Percentiles rank a stretch among this genome's conserved stretches.
phyloP scores from a whole-genome alignment of 2,797 vertebrate genomes.

The Podargus strigoides region DNA sequence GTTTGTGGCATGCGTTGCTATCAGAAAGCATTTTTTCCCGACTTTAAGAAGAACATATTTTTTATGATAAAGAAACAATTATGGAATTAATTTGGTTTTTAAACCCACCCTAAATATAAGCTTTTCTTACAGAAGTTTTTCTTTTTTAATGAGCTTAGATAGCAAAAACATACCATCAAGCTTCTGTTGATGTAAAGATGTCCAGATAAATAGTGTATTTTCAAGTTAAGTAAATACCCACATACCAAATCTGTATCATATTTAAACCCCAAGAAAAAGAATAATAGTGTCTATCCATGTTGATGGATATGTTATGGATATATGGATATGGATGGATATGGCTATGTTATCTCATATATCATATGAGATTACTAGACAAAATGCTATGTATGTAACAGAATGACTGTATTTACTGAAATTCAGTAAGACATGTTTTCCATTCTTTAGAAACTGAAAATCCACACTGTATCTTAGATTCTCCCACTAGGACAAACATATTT shows the following conservation, averaged over 20 bases:
- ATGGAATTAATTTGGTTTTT: not conserved
- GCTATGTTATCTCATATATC: too few relatives aligned
- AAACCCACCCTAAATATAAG: not conserved
- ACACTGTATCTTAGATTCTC: not conserved
- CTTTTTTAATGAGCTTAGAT: not conserved
- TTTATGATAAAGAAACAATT: not conserved
- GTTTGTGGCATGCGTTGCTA: not conserved
- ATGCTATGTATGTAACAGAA: not conserved
- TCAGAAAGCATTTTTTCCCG: not conserved
- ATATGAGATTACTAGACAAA: not conserved
- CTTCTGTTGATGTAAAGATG: not conserved
- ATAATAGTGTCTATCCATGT: not conserved
- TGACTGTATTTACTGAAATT: not conserved
- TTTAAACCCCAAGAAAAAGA: not conserved
- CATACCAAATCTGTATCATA: not conserved
- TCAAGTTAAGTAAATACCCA: not conserved
- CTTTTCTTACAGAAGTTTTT: not conserved
- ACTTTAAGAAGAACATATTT: not conserved
- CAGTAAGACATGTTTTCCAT: not conserved
- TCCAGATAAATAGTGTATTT: not conserved
- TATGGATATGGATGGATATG: too few relatives aligned
- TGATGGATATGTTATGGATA: not conserved
- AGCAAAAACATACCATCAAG: not conserved
- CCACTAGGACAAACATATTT: not conserved
- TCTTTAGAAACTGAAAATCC: not conserved